phyloP scores from a whole-genome alignment of 30 jellyfish, hydroid and myxozoan species.

The Aurelia sp. region DNA sequence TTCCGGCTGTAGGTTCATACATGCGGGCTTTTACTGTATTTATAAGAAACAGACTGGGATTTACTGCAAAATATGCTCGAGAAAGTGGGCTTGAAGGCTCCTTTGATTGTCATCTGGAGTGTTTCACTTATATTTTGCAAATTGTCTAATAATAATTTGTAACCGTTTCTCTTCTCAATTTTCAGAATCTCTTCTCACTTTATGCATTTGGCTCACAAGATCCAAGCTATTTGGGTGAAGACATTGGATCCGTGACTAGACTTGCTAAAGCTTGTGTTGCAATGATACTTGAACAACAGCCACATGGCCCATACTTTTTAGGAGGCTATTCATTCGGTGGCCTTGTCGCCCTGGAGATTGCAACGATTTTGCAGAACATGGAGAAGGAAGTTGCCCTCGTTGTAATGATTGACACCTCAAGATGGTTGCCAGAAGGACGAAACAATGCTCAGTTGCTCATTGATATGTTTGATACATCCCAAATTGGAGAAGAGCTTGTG shows the following conservation, averaged over 20 bases:
- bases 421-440: constrained; percentile 73
- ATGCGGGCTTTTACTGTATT: too few species aligned
- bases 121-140: neutral
- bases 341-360: constrained; percentile 66
- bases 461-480: constrained; percentile 41
- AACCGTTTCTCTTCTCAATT: neutral
- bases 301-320: constrained; percentile 65
- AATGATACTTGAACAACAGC: constrained; percentile 37
- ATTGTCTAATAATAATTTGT: neutral
- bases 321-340: constrained; percentile 85
- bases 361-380: constrained; percentile 39
- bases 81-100: too few species aligned
- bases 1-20: too few species aligned
- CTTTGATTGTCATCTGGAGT: too few species aligned
- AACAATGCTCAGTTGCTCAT: constrained; percentile 58
- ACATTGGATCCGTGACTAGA: constrained; percentile 39
- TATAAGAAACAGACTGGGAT: too few species aligned
- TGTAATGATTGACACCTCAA: constrained; percentile 70
- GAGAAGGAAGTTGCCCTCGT: constrained; percentile 70
- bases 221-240: constrained; percentile 69
- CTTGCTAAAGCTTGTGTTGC: constrained; percentile 61
- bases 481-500: constrained; percentile 41
- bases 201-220: constrained; percentile 65
- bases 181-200: constrained; percentile 55
- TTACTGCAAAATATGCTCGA: too few species aligned